phyloP scores from a whole-genome alignment of 2,888 invertebrate species.

The Catocala sponsa region DNA sequence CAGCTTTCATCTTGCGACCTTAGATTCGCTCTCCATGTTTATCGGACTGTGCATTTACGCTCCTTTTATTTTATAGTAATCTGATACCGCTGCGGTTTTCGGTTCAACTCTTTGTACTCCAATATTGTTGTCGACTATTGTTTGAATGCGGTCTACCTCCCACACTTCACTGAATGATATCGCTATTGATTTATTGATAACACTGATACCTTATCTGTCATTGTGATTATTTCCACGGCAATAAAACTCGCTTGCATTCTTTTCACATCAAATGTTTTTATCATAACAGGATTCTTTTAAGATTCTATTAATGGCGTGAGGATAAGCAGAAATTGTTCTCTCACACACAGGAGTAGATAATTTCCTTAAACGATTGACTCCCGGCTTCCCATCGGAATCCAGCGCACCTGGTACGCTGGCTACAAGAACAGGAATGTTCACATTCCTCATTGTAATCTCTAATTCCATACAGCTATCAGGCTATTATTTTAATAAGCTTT shows the following conservation, averaged over 20 bases:
- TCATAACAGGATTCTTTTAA: constrained; percentile 12
- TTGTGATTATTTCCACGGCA: constrained; percentile 33
- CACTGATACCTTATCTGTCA: constrained; percentile 50
- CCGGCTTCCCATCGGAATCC: constrained; percentile 41
- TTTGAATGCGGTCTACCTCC: constrained; percentile 52
- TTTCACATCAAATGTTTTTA: constrained; percentile 18
- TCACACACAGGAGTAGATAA: constrained; percentile 48
- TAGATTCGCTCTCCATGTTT: constrained; percentile 71
- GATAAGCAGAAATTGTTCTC: constrained; percentile 35
- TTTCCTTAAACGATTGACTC: constrained; percentile 54
- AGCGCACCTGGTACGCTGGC: constrained; percentile 54
- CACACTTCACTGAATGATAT: constrained; percentile 39
- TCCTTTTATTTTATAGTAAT: constrained; percentile 76
- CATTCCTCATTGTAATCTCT: constrained; percentile 74
- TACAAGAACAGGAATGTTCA: constrained; percentile 65
- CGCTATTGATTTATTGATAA: constrained; percentile 64
- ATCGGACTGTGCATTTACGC: constrained; percentile 74
- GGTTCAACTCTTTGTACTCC: constrained; percentile 52
- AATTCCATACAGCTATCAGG: constrained; percentile 62
- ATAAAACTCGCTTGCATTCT: constrained; percentile 18
- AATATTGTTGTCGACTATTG: constrained; percentile 56
- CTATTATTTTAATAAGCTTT: constrained; percentile 77
- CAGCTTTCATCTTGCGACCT: constrained; percentile 69
- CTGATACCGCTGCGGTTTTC: constrained; percentile 63
- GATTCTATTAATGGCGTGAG: constrained; percentile 4